Conservation (phyloP, 2,113 vertebrate genomes). For the Tinamus guttatus region DNA sequence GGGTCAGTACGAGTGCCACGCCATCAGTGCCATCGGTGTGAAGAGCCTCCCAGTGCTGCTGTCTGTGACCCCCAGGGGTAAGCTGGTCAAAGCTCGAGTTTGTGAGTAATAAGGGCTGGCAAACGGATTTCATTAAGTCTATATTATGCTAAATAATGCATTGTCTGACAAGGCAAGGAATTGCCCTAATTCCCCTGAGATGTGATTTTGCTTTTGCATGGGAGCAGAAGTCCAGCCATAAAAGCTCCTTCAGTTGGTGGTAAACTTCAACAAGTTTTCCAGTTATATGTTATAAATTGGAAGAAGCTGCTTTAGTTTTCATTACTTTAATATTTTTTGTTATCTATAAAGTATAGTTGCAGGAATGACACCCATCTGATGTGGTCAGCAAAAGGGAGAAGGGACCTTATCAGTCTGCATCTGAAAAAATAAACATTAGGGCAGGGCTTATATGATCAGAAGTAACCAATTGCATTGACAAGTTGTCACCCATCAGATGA, state of each 20-base stretch:
- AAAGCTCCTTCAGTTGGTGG: background rate
- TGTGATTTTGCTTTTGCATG: background rate
- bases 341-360: background rate
- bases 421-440: background rate
- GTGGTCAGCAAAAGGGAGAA: background rate
- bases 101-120: fast-evolving
- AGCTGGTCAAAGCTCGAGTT: background rate
- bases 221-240: fast-evolving
- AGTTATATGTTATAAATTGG: background rate
- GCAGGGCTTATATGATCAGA: background rate
- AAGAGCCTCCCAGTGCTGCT: constrained; percentile 46
- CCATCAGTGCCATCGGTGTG: constrained; percentile 70
- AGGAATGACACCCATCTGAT: background rate
- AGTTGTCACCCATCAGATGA: background rate
- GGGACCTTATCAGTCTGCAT: background rate
- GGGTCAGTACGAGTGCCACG: constrained; percentile 78
- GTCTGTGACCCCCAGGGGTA: constrained; percentile 67
- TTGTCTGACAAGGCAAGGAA: background rate
- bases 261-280: background rate
- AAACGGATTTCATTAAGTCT: fast-evolving
- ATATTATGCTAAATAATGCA: fast-evolving
- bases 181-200: fast-evolving
- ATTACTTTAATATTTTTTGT: background rate
- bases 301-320: background rate
- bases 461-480: background rate